Base-by-base conservation (phyloP, 2,113 vertebrate genomes). In the Semicossyphus pulcher region DNA sequence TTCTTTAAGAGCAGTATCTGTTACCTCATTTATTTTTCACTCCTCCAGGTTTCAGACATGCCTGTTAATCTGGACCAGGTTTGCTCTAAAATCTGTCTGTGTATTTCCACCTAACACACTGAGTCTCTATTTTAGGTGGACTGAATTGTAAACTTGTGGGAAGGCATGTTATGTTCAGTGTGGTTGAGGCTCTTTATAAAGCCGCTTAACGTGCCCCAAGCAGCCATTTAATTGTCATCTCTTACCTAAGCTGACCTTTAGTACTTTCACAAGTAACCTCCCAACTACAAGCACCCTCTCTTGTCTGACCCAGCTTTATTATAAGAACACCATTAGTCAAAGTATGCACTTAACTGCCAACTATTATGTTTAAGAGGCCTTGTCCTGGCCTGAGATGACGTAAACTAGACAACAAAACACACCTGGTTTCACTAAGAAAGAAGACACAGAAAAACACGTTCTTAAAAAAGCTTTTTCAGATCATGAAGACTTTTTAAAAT, bases 301-400 rank as follows among this genome's bases (percentile, higher is more conserved):
- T 49, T 37, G 21, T 64, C 9, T 78, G 75, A 87, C 68, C 54
- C 41, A 26, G 29, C 79, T 78, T 54, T 41, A 69, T 67, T 42
- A 51, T 74, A 86, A 83, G 60, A 64, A 66, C 53, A 44, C 36
- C 3, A 78, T 86, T 71, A 68, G 76, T 57, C 53, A 45, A 62
- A 91, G 80, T 74, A 47, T 49, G 51, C 59, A 62, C 81, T 87
- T 85, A 48, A 71, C 48, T 71, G 39, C 29, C 14, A 14, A 8
- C 83, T 67, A 68, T 88, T 92, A 85, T 71, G 64, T 80, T 91
- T 79, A 89, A 88, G 72, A 78, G 86, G 78, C 48, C 75, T 41
- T 74, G 61, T 65, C 85, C 66, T 81, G 56, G 54, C 57, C 29
- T 49, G 48, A 61, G 60, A 78, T 75, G 61, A 69, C 37, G 62